Evolutionary conservation across 2,797 vertebrate genomes (phyloP).

Genomic region (Arrhamphus sclerolepis): DNA sequence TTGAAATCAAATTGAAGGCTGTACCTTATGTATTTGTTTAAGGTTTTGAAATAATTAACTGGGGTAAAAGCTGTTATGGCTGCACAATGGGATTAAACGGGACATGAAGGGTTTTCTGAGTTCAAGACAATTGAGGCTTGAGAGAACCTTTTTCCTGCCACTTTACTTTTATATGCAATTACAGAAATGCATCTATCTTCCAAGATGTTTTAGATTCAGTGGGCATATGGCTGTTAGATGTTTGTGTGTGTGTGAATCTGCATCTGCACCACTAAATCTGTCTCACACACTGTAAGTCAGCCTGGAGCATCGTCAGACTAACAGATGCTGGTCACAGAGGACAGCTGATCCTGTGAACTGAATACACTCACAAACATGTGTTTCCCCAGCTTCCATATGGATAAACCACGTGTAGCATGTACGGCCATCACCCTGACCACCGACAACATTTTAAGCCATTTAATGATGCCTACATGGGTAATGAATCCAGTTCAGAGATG

Average conservation of each 20-base stretch:
- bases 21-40: conserved; percentile 83
- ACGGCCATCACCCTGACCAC: conserved; percentile 33
- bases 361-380: conserved; percentile 68
- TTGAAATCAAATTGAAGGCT: conserved; percentile 82
- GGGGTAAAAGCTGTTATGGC: conserved; percentile 81
- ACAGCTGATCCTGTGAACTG: conserved; percentile 77
- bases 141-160: conserved; percentile 64
- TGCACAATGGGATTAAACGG: conserved; percentile 73
- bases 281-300: conserved; percentile 26
- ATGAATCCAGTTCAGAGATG: background rate
- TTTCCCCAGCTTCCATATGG: conserved; percentile 73
- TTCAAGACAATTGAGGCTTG: conserved; percentile 56
- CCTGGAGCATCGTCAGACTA: conserved; percentile 59
- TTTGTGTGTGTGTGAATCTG: conserved; percentile 39
- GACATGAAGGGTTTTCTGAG: conserved; percentile 64
- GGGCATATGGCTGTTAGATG: conserved; percentile 54
- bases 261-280: conserved; percentile 37
- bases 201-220: conserved; percentile 49
- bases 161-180: conserved; percentile 65
- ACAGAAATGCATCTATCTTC: conserved; percentile 50
- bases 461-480: background rate
- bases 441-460: conserved; percentile 20
- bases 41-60: conserved; percentile 86
- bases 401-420: conserved; percentile 58
- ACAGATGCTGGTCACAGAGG: conserved; percentile 79